Evolutionary conservation across 2,113 vertebrate genomes (phyloP).

Genomic region (Lycaon pictus): DNA sequence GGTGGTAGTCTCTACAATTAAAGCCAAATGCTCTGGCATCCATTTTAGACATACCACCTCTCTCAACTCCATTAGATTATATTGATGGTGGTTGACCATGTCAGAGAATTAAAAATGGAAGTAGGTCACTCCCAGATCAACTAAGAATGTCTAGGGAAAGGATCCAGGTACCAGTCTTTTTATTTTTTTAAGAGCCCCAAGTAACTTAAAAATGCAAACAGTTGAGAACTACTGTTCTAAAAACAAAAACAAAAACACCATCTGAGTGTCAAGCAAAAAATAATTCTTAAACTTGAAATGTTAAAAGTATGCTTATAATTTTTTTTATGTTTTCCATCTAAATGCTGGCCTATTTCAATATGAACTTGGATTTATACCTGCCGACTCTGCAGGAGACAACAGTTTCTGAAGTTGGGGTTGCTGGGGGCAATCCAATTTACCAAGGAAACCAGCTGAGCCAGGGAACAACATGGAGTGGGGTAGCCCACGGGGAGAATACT

Average conservation of each 20-base stretch:
- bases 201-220: background rate
- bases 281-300: background rate
- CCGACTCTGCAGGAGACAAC: background rate
- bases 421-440: constrained; percentile 25
- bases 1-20: background rate
- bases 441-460: background rate
- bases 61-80: background rate
- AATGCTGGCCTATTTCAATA: background rate
- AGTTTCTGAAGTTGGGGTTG: constrained; percentile 25
- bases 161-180: background rate
- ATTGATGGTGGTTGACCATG: background rate
- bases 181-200: background rate
- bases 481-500: background rate
- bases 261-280: constrained; percentile 12
- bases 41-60: fast-evolving
- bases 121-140: background rate
- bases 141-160: background rate
- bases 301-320: background rate
- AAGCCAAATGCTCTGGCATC: background rate
- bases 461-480: background rate
- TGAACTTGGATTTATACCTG: constrained; percentile 43
- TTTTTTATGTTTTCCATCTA: background rate
- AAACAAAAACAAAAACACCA: background rate
- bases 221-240: background rate
- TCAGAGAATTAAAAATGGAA: background rate